Conservation (phyloP, 1,140 invertebrate genomes). For the Hylyphantes graminicola region DNA sequence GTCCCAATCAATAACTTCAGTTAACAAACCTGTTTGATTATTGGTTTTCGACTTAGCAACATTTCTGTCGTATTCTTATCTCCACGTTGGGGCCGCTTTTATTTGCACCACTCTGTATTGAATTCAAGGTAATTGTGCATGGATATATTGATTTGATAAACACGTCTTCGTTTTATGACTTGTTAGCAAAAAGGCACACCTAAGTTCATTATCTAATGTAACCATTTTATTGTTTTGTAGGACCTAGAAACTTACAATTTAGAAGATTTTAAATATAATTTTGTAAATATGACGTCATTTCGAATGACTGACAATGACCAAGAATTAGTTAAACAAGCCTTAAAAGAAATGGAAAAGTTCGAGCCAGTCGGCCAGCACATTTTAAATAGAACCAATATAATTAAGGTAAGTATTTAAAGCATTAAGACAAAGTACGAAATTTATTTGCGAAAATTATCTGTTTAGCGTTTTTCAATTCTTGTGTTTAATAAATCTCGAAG, state of each 20-base stretch:
- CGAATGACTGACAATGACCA: conserved; percentile 85
- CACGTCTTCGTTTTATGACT: background rate
- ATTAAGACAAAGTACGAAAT: too few relatives aligned
- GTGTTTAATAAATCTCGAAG: too few relatives aligned
- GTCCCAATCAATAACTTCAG: too few relatives aligned
- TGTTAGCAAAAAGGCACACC: background rate
- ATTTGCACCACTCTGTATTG: too few relatives aligned
- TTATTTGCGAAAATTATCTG: too few relatives aligned
- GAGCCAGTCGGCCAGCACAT: conserved; percentile 84
- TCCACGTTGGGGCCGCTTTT: too few relatives aligned
- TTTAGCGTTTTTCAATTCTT: too few relatives aligned
- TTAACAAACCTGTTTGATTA: too few relatives aligned
- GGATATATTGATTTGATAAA: too few relatives aligned
- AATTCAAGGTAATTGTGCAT: too few relatives aligned
- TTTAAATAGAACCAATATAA: conserved; percentile 78
- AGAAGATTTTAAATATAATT: conserved; percentile 94
- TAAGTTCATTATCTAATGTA: conserved; percentile 11
- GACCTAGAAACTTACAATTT: conserved; percentile 91
- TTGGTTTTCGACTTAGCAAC: too few relatives aligned
- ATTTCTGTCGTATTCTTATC: too few relatives aligned
- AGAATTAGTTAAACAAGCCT: conserved; percentile 78
- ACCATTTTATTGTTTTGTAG: conserved; percentile 69
- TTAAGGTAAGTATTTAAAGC: conserved; percentile 72
- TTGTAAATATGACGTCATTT: conserved; percentile 92
- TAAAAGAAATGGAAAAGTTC: conserved; percentile 89